phyloP scores from a whole-genome alignment of 2,888 invertebrate genomes.

The Ectemnius cavifrons region DNA sequence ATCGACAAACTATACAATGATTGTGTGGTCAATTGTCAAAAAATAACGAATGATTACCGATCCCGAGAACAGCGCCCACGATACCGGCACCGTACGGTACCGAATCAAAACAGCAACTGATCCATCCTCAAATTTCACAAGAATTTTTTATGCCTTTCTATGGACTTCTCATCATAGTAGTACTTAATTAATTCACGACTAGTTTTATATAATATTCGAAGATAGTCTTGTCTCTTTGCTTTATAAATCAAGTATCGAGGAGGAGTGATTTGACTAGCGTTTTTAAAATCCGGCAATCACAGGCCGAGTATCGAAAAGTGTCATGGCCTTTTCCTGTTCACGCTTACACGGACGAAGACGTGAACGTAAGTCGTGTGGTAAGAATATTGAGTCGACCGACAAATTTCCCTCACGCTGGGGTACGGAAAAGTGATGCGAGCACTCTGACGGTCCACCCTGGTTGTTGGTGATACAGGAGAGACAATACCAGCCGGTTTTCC shows the following conservation, averaged over 20 bases:
- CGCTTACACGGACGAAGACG: slow-evolving; percentile 73
- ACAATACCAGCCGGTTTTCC: slow-evolving; percentile 5
- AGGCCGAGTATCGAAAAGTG: slow-evolving; percentile 54
- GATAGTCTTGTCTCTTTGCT: not conserved
- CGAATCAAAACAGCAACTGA: slow-evolving; percentile 34
- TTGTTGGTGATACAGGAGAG: slow-evolving; percentile 30
- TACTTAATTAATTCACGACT: not conserved
- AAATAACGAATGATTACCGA: too few relatives aligned
- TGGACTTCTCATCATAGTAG: too few relatives aligned
- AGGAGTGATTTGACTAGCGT: slow-evolving; percentile 51
- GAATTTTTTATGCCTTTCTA: not conserved
- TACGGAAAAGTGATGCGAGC: slow-evolving; percentile 9
- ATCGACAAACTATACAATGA: too few relatives aligned
- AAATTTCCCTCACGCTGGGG: slow-evolving; percentile 27
- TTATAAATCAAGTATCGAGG: too few relatives aligned
- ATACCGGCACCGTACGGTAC: slow-evolving; percentile 32
- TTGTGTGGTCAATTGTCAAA: too few relatives aligned
- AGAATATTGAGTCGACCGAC: slow-evolving; percentile 44
- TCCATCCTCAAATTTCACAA: not conserved
- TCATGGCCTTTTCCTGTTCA: slow-evolving; percentile 79
- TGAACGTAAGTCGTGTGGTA: slow-evolving; percentile 68
- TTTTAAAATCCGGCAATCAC: slow-evolving; percentile 61
- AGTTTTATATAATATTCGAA: not conserved
- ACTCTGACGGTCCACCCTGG: not conserved
- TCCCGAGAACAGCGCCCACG: not conserved